Percentiles rank a stretch among this genome's conserved stretches.
phyloP scores from a whole-genome alignment of 2,113 vertebrate species.

The Anas platyrhynchos region DNA sequence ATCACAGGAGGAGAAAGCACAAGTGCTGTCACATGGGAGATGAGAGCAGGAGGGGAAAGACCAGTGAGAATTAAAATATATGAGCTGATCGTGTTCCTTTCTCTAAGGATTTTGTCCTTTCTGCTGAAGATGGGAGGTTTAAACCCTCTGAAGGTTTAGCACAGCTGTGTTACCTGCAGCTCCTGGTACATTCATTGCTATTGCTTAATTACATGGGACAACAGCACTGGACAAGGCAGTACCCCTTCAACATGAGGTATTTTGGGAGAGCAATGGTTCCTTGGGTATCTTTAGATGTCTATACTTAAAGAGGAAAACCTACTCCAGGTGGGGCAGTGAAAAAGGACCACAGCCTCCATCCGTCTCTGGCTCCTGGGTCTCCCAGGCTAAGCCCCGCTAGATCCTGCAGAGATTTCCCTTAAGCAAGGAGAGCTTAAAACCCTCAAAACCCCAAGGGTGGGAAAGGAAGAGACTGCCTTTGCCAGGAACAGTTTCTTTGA shows the following conservation, averaged over 20 bases:
- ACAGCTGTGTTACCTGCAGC: background rate
- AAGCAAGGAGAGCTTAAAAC: background rate
- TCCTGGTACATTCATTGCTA: background rate
- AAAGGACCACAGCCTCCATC: background rate
- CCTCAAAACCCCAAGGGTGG: background rate
- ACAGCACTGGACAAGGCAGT: rapidly evolving
- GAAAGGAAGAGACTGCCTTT: background rate
- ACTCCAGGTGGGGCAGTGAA: rapidly evolving
- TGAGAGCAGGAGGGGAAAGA: background rate
- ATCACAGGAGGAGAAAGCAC: background rate
- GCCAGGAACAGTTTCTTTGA: background rate
- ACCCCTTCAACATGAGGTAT: background rate
- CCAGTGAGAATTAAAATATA: background rate
- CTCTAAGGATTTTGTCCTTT: background rate
- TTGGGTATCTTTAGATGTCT: background rate
- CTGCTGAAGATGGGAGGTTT: background rate
- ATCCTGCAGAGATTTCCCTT: background rate
- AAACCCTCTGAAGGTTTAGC: background rate
- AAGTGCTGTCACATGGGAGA: rapidly evolving
- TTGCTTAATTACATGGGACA: background rate
- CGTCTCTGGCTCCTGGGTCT: background rate
- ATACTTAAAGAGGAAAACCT: background rate
- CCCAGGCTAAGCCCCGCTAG: background rate
- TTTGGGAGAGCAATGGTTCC: background rate
- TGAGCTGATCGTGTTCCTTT: background rate